Evolutionary conservation across 1,140 invertebrate genomes (phyloP), one percentile per base, ranked within the genome.

Genomic region (Brachionus rubens): DNA sequence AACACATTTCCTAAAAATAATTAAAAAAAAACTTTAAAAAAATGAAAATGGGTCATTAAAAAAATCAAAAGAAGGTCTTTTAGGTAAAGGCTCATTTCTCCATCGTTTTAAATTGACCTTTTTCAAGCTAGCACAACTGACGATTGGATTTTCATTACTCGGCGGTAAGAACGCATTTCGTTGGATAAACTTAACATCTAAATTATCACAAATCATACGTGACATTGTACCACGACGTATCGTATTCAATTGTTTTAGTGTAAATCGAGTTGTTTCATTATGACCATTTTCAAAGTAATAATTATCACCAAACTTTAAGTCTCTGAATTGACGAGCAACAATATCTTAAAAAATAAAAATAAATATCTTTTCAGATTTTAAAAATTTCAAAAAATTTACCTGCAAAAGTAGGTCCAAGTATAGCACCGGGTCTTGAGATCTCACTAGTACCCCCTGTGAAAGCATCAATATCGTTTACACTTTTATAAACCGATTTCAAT

Each of bases 351-450:
- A 26, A 26, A 54, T 30, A 12, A 14, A 54, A 50, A 36, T 30
- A 47, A 46, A 46, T 46, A n/a, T 26, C 47, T 70, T 30, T 14
- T 46, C 28, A 4, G 7, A 46, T 4, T 4, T 24, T 14, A 28
- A 56, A 33, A 6, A 9, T 19, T 9, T 16, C 19, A n/a, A 10
- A 28, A 41, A 33, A 36, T 50, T 72, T 59, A 81, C 95, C 98
- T 24, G 93, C 93, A 81, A 97, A 92, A 0, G 94, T 98, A 0
- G 94, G 94, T 9, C 95, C 95, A 0, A 97, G 91, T 0, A 96
- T 82, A 9, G 92, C 94, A 12, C 92, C 92, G 9, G 90, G 26
- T 52, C 94, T 85, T 1, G 91, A 89, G 56, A 90, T 87, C 83
- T 97, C 94, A 1, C 91, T 92, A 88, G 95, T 90, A 56, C 91